phyloP scores from a whole-genome alignment of 1,140 invertebrate genomes.

The Aplysia californica region DNA sequence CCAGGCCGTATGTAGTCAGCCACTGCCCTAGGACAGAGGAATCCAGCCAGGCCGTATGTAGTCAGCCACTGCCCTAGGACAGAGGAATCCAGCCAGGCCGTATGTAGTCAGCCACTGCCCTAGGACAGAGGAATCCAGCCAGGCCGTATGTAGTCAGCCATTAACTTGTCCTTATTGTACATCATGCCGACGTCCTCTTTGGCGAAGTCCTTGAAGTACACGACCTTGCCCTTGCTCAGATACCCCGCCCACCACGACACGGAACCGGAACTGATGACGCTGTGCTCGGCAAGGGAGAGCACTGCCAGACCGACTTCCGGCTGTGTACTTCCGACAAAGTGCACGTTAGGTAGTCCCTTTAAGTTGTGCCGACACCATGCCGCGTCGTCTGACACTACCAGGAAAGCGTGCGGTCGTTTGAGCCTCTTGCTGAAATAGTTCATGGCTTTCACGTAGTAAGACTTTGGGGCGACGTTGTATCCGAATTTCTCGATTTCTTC shows the following conservation, averaged over 20 bases:
- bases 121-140: slow-evolving; percentile 28
- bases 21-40: too few species aligned
- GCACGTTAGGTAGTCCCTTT: not conserved
- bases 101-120: slow-evolving; percentile 14
- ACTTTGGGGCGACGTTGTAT: slow-evolving; percentile 27
- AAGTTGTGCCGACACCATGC: slow-evolving; percentile 35
- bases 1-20: slow-evolving; percentile 26
- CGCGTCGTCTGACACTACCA: slow-evolving; percentile 43
- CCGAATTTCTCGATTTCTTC: slow-evolving; percentile 19
- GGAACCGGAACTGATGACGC: slow-evolving; percentile 44
- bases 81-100: slow-evolving; percentile 30
- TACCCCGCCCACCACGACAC: slow-evolving; percentile 55
- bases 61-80: too few species aligned
- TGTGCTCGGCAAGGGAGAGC: slow-evolving; percentile 42
- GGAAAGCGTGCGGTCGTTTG: slow-evolving; percentile 30
- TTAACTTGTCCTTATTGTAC: not conserved
- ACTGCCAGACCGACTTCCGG: slow-evolving; percentile 51
- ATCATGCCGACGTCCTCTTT: slow-evolving; percentile 11
- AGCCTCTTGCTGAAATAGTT: slow-evolving; percentile 30
- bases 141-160: slow-evolving; percentile 24
- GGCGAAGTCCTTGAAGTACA: slow-evolving; percentile 43
- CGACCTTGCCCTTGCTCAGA: slow-evolving; percentile 42
- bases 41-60: too few species aligned
- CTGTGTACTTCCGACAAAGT: slow-evolving; percentile 22
- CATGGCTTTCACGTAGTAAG: slow-evolving; percentile 42